These are phyloP conservation scores for Subacronicta megacephala DNA, from an alignment of 2,888 invertebrate genomes.

Conservation along the genomic window DNA sequence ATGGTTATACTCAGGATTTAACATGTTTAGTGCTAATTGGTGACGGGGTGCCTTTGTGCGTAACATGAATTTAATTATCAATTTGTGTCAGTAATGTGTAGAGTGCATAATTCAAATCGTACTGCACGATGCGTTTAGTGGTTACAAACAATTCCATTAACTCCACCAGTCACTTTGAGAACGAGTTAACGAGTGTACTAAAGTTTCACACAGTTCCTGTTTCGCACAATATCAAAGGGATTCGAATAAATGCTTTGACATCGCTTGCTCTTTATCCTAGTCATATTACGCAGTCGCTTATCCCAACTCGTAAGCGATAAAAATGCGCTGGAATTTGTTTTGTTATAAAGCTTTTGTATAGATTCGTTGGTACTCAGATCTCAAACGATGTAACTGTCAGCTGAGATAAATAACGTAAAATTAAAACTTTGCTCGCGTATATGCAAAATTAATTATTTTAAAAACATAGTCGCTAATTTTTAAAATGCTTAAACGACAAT, in stretches of 20 bases:
- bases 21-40: neutral
- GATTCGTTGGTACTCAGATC: neutral
- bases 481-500: too few relatives aligned
- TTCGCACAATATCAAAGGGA: neutral
- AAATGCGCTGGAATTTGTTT: neutral
- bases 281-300: neutral
- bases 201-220: neutral
- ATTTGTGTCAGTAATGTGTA: neutral
- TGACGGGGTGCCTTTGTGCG: too few relatives aligned
- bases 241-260: slow-evolving; percentile 1
- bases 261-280: neutral
- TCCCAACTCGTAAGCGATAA: neutral
- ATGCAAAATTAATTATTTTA: too few relatives aligned
- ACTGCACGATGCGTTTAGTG: neutral
- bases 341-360: neutral
- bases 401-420: too few relatives aligned
- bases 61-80: too few relatives aligned
- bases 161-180: neutral
- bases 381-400: too few relatives aligned
- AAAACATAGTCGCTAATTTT: too few relatives aligned
- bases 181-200: neutral
- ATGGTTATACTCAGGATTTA: neutral
- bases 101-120: neutral
- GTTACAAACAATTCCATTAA: neutral
- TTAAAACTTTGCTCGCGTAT: too few relatives aligned